These are phyloP conservation scores for Callipepla squamata DNA, from an alignment of 2,113 vertebrate species.

Conservation along the genomic window DNA sequence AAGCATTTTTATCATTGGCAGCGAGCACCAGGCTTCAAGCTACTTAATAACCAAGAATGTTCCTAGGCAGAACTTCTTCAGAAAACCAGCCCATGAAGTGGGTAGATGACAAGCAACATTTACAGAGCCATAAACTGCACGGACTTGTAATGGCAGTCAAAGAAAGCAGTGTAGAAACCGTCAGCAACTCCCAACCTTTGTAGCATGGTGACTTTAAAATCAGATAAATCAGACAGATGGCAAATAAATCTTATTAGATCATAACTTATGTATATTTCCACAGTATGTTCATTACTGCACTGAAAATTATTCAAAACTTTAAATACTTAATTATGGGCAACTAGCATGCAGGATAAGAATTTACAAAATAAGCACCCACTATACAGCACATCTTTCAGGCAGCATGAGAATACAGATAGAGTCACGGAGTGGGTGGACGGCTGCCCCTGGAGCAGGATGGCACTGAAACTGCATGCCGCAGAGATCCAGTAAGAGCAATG, in stretches of 20 bases:
- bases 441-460: not conserved
- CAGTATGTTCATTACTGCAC: not conserved
- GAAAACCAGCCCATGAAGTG: not conserved
- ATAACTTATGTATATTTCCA: not conserved
- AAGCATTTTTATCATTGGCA: not conserved
- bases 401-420: not conserved
- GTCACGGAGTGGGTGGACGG: not conserved
- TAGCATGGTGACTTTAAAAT: not conserved
- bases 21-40: not conserved
- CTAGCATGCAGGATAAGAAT: not conserved
- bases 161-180: not conserved
- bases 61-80: not conserved
- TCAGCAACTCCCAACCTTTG: not conserved
- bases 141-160: not conserved
- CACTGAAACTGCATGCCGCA: not conserved
- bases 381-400: not conserved
- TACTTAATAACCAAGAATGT: not conserved
- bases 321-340: not conserved
- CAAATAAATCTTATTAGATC: not conserved
- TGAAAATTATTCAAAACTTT: not conserved
- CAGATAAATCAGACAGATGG: not conserved
- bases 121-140: not conserved
- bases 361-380: not conserved
- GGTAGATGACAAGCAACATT: not conserved
- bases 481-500: not conserved